Evolutionary conservation across 2,113 vertebrate genomes (phyloP), one percentile per base, ranked within the genome.

Genomic region (Macheiramphus alcinus): DNA sequence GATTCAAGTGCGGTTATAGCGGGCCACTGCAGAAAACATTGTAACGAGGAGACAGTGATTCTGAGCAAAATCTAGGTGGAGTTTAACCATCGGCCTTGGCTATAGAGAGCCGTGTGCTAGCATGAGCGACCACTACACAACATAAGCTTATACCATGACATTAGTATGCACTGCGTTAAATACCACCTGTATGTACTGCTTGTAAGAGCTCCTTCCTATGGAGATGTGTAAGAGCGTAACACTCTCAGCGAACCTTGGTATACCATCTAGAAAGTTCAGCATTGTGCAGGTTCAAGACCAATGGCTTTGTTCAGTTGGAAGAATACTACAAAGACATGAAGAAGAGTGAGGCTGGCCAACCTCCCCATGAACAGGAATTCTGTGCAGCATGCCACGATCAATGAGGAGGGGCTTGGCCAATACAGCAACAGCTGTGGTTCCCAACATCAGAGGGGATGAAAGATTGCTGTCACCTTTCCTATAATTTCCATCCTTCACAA

Each of bases 111-210:
- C 0, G 0, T 38, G 17, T 42, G 34, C 45, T 71, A 70, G 59
- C 0, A 0, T 27, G 26, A 66, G 31, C 0, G 0, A 62, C 50
- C 45, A 4, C 48, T 47, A 23, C 6, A 32, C 15, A 80, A 48
- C 22, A 22, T 4, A 17, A 72, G 40, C 55, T 36, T 27, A 48
- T 25, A 32, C 17, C 2, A 0, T 23, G 66, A 42, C 40, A 63
- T 42, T 16, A 86, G 14, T n/a, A 52, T 22, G 32, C 70, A 29
- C 23, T 48, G 32, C n/a, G 16, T 65, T 38, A 42, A 65, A 26
- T 22, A 52, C 47, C 66, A 70, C 56, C 42, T 50, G 8, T 17
- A 22, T 2, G 1, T 15, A 43, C 17, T 23, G 13, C 31, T 65
- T 61, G 14, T 47, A 73, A 66, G 56, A 92, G 32, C 36, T 67